Conservation (phyloP, 1,140 invertebrate species). For the Drosophila kanapiae region DNA sequence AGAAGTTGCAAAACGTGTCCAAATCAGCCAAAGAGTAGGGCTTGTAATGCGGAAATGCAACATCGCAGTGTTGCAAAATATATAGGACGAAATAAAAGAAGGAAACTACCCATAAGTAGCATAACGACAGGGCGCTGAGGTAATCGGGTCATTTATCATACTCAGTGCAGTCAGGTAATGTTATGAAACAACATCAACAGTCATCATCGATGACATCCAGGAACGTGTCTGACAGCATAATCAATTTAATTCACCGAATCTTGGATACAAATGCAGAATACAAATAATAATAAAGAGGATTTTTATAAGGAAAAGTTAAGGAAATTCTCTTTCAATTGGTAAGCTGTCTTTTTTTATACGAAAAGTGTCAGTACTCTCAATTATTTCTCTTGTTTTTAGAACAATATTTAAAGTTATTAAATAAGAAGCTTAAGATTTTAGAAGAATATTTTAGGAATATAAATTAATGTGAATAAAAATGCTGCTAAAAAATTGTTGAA, state of each 20-base stretch:
- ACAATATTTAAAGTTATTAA: too few species aligned
- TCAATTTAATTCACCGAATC: not conserved
- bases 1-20: conserved; percentile 42
- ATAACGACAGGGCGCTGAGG: not conserved
- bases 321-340: too few species aligned
- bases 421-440: too few species aligned
- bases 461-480: too few species aligned
- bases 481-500: not conserved
- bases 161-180: not conserved
- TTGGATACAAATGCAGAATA: not conserved
- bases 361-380: too few species aligned
- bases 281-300: too few species aligned
- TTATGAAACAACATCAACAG: conserved; percentile 7
- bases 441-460: too few species aligned
- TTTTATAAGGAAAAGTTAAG: too few species aligned
- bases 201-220: conserved; percentile 1
- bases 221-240: not conserved
- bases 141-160: conserved; percentile 18
- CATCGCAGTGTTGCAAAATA: not conserved
- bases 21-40: conserved; percentile 11
- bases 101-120: conserved; percentile 5
- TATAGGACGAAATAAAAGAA: not conserved
- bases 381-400: too few species aligned
- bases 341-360: too few species aligned
- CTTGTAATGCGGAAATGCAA: conserved; percentile 19